Percentiles rank a stretch among this genome's conserved stretches.
Conservation (phyloP, 2,113 vertebrate genomes). For the Mastomys coucha region DNA sequence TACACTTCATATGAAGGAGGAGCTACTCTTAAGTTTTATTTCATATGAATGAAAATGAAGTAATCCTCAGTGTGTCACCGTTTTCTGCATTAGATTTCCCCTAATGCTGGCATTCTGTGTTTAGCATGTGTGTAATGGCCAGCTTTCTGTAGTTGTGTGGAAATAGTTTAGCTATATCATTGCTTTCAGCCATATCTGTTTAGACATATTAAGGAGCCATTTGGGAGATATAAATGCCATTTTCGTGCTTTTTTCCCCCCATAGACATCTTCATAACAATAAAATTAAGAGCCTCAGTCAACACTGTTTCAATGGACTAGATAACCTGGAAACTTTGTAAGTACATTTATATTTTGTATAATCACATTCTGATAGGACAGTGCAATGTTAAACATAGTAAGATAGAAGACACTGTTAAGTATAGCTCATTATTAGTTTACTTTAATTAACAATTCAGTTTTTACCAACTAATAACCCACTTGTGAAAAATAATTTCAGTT, state of each 20-base stretch:
- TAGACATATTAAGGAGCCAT: neutral
- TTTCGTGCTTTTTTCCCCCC: constrained; percentile 61
- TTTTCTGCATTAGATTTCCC: neutral
- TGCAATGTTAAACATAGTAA: neutral
- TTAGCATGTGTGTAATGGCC: neutral
- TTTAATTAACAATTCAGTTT: constrained; percentile 24
- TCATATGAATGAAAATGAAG: neutral
- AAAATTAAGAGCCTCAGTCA: constrained; percentile 94
- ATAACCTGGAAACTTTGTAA: constrained; percentile 98
- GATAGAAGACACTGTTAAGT: neutral
- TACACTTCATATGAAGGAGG: neutral
- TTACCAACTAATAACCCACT: neutral
- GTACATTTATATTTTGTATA: constrained; percentile 81
- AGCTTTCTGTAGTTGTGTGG: neutral
- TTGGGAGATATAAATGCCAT: neutral
- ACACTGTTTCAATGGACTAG: constrained; percentile 94
- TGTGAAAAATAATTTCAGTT: neutral
- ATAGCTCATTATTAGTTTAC: constrained; percentile 15
- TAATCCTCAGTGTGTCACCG: neutral
- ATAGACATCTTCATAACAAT: constrained; percentile 99
- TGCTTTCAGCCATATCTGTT: neutral
- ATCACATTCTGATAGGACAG: neutral
- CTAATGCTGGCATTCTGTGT: neutral
- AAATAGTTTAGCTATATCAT: neutral
- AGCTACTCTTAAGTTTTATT: neutral